Evolutionary conservation across 2,888 invertebrate species (phyloP), one percentile per base, ranked within the genome.

Genomic region (Criorhina ranunculi): DNA sequence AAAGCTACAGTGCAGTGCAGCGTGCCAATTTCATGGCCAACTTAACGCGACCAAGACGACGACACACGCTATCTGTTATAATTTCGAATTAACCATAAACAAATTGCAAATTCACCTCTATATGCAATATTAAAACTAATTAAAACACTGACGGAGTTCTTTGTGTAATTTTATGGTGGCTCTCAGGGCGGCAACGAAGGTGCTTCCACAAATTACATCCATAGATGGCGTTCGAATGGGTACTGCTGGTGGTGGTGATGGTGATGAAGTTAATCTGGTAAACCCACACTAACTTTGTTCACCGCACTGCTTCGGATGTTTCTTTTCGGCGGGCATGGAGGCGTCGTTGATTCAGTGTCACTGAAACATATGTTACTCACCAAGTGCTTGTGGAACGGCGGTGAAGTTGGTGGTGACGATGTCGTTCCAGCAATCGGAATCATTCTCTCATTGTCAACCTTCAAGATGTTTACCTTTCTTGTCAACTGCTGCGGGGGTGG

Each of bases 291-390:
- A 66, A 91, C 88, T 19, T 91, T 89, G 86, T 88, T 89, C 62
- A 89, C 88, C 55, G 91, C 91, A 3, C 88, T 88, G 82, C 89
- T 90, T 78, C 90, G 91, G 57, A 88, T 88, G 69, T 86, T 88
- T 60, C 88, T 88, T 40, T 86, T 87, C 29, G 70, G 44, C 46
- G 67, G 40, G 76, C 76, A 60, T 86, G 86, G 78, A 59, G 87
- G 59, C 53, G 86, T 62, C 37, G 87, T 79, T 66, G 90, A 87
- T 86, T 89, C 91, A 87, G 89, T 89, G 88, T 90, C 90, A 87
- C 89, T 89, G 73, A 91, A 89, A 87, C 91, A 90, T 86, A 91
- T 89, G 83, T 90, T 91, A 88, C 91, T 91, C 87, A 89, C 90
- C 88, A 91, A 89, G 87, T 91, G 91, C 59, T 90, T 89, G 67